Evolutionary conservation across 2,888 invertebrate genomes (phyloP), one percentile per base, ranked within the genome.

Genomic region (Brachyptera risi): DNA sequence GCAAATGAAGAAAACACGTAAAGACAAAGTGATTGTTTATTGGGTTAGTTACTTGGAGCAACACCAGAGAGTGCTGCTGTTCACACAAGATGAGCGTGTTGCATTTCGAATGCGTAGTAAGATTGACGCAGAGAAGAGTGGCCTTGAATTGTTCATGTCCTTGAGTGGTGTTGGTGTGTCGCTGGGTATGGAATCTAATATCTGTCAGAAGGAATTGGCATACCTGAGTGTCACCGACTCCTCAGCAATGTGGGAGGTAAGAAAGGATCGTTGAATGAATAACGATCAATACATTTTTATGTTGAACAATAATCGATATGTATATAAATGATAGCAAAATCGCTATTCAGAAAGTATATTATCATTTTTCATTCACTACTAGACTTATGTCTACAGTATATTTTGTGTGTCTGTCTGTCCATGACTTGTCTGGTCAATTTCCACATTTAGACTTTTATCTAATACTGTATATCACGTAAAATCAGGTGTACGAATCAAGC

Each of bases 41-140:
- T 92, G 91, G 90, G 81, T 89, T 37, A 89, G 89, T 3, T 90
- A 85, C 71, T 80, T 87, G 73, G 88, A 90, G 64, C 85, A 84
- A 0, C 81, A 83, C 49, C 91, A 92, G 73, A 77, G 89, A 68
- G 86, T 87, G 0, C 78, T 90, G 60, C 79, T 88, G 15, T 81
- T 92, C 68, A 87, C 90, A 0, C 90, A 90, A 73, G 88, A 90
- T 63, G 84, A 88, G 69, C 78, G 85, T 63, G 81, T 89, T 44
- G 86, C 86, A 1, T 80, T 80, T 59, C 80, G 81, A 62, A 83
- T 84, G 51, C 75, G 81, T 66, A 78, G 78, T 69, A 75, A 75
- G 59, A 81, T 83, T 15, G 85, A 85, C 69, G 80, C 85, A 0
- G 90, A 90, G 71, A 79, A 81, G 56, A 85, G 88, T 65, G 82